Percentiles rank a stretch among this genome's conserved stretches.
Evolutionary conservation across 2,888 invertebrate genomes (phyloP).

Genomic region (Ligdia adustata): DNA sequence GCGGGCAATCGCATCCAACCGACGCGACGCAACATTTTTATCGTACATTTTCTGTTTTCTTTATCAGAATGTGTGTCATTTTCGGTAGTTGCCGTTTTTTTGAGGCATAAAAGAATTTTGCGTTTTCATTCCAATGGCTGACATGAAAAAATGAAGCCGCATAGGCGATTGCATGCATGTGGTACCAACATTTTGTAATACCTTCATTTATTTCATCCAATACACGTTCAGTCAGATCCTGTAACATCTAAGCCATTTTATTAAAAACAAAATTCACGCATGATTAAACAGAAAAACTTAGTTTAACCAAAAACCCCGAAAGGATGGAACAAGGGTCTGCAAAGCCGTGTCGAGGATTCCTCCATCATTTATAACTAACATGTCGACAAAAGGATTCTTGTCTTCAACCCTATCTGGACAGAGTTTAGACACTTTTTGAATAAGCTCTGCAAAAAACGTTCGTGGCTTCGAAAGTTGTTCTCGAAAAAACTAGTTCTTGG

Average conservation of each 20-base stretch:
- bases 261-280: constrained; percentile 19
- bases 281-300: constrained; percentile 50
- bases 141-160: neutral
- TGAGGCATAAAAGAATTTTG: constrained; percentile 1
- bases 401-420: constrained; percentile 54
- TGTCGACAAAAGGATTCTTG: constrained; percentile 65
- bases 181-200: no score
- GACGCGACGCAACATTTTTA: constrained; percentile 29
- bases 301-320: constrained; percentile 48
- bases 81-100: constrained; percentile 17
- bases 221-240: no score
- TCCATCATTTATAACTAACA: constrained; percentile 66
- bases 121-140: neutral
- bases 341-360: constrained; percentile 60
- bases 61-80: constrained; percentile 34
- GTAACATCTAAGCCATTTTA: neutral
- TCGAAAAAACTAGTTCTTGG: no score
- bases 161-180: neutral
- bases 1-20: constrained; percentile 26
- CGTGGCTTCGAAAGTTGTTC: no score
- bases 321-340: constrained; percentile 53
- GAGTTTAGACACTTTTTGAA: constrained; percentile 41
- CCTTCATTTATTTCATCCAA: no score
- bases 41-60: constrained; percentile 39
- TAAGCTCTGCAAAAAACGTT: constrained; percentile 13